phyloP scores from a whole-genome alignment of 2,113 vertebrate genomes.

The Xiphophorus couchianus region DNA sequence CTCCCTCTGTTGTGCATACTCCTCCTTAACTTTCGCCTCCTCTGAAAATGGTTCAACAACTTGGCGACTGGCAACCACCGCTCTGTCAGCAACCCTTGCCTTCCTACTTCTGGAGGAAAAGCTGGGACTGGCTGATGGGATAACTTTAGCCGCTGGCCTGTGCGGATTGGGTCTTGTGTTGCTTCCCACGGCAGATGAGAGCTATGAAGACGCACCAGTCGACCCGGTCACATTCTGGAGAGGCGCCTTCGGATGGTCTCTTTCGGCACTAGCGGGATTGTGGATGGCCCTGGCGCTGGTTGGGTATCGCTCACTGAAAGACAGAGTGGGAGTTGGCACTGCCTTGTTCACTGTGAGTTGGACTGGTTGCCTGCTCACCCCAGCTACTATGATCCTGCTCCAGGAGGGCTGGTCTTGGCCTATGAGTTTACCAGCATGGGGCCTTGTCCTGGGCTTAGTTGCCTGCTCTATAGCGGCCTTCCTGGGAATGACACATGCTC shows the following conservation, averaged over 20 bases:
- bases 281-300: slow-evolving; percentile 93
- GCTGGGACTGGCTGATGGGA: slow-evolving; percentile 84
- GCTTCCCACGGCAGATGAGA: slow-evolving; percentile 87
- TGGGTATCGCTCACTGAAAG: slow-evolving; percentile 92
- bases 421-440: slow-evolving; percentile 83
- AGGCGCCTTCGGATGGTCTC: slow-evolving; percentile 92
- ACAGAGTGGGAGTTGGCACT: slow-evolving; percentile 89
- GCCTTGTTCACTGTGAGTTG: slow-evolving; percentile 94
- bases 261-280: slow-evolving; percentile 89
- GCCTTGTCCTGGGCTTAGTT: slow-evolving; percentile 84
- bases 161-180: slow-evolving; percentile 89
- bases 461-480: slow-evolving; percentile 89
- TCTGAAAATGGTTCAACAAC: slow-evolving; percentile 87
- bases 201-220: slow-evolving; percentile 44
- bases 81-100: slow-evolving; percentile 89
- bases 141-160: slow-evolving; percentile 85
- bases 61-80: slow-evolving; percentile 92
- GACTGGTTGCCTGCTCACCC: slow-evolving; percentile 88
- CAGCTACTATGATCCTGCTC: slow-evolving; percentile 86
- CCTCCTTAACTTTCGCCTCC: slow-evolving; percentile 88
- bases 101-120: slow-evolving; percentile 93
- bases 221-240: slow-evolving; percentile 86
- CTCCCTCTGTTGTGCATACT: slow-evolving; percentile 94
- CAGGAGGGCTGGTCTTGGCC: slow-evolving; percentile 85
- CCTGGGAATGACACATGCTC: slow-evolving; percentile 89